phyloP scores from a whole-genome alignment of 1,140 invertebrate genomes.

The Bombus superbus region DNA sequence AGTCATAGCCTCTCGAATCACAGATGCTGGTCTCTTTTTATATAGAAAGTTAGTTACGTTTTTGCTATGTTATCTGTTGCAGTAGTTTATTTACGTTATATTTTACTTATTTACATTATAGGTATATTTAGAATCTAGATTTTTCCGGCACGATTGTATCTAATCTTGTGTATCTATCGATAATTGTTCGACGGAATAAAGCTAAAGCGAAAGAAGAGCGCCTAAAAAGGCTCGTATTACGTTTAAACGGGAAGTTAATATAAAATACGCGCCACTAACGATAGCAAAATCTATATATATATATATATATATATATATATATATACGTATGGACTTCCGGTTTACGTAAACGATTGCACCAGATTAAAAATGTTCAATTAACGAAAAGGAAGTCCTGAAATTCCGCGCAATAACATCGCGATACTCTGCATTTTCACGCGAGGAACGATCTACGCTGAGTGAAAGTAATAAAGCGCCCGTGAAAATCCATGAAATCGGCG shows the following conservation, averaged over 20 bases:
- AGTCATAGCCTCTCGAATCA: background rate
- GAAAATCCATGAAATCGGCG: too few species aligned
- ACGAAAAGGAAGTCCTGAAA: background rate
- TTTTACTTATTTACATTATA: too few species aligned
- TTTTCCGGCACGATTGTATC: too few species aligned
- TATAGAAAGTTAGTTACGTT: background rate
- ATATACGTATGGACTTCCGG: background rate
- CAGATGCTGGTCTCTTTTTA: background rate
- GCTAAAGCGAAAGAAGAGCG: too few species aligned
- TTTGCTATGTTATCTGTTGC: too few species aligned
- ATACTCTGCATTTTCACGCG: background rate
- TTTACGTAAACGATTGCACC: background rate
- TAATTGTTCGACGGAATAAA: too few species aligned
- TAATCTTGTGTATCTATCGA: too few species aligned
- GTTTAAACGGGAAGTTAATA: background rate
- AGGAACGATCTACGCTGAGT: background rate
- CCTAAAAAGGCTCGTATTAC: background rate
- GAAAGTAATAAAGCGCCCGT: background rate
- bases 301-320: too few species aligned
- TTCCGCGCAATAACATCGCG: background rate
- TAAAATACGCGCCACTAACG: too few species aligned
- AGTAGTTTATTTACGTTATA: too few species aligned
- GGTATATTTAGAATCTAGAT: too few species aligned
- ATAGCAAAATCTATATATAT: too few species aligned
- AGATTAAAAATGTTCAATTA: background rate